Evolutionary conservation across 2,113 vertebrate genomes (phyloP).

Genomic region (Craseonycteris thonglongyai): DNA sequence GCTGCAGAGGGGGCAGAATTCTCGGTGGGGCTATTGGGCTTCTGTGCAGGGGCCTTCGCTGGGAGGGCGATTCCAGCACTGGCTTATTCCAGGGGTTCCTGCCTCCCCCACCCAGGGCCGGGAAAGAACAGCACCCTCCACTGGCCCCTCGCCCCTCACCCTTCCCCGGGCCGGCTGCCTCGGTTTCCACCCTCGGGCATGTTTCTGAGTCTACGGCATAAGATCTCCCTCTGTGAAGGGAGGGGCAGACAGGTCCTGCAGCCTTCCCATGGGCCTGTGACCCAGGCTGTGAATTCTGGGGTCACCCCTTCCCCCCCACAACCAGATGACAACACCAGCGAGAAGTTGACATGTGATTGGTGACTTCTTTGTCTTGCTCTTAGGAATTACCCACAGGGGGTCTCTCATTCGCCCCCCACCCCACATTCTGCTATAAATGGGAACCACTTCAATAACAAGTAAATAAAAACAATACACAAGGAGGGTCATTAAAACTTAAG

Average conservation of each 20-base stretch:
- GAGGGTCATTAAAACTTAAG: background rate
- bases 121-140: background rate
- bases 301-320: too few relatives aligned
- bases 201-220: background rate
- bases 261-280: background rate
- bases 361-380: background rate
- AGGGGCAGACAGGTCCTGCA: background rate
- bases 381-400: background rate
- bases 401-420: background rate
- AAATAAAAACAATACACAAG: background rate
- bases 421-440: background rate
- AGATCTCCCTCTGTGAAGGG: background rate
- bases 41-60: background rate
- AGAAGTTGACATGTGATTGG: background rate
- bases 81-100: background rate
- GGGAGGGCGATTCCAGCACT: background rate
- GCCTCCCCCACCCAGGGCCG: background rate
- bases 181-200: background rate
- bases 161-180: background rate
- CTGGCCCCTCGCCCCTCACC: rapidly evolving
- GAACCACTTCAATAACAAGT: background rate
- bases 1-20: background rate
- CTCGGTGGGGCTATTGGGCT: background rate
- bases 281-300: background rate
- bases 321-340: rapidly evolving